Evolutionary conservation across 2,888 invertebrate species (phyloP).

Genomic region (Blastobasis lacticolella): DNA sequence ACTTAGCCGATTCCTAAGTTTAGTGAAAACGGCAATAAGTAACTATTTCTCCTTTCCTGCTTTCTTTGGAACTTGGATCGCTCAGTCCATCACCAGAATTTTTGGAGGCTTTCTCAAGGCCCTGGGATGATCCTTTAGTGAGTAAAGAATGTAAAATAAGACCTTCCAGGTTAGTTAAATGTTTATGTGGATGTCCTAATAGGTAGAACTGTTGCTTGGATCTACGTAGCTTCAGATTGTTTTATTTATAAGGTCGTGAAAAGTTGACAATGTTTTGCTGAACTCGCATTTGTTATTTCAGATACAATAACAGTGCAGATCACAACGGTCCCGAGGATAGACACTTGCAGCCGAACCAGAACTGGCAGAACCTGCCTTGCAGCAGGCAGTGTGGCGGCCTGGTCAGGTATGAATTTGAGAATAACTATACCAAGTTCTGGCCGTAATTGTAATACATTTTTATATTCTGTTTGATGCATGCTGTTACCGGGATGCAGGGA

Average conservation of each 20-base stretch:
- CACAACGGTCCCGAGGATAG: constrained; percentile 23
- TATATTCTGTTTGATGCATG: constrained; percentile 37
- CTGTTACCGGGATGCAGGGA: constrained; percentile 35
- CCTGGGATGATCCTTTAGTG: constrained; percentile 75
- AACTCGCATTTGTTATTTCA: constrained; percentile 13
- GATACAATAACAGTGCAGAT: constrained; percentile 24
- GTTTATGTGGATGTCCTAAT: neutral
- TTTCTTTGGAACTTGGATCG: constrained; percentile 20
- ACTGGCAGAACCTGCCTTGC: constrained; percentile 52
- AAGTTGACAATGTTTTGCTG: too few species aligned
- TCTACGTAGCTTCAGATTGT: neutral
- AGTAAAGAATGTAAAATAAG: constrained; percentile 42
- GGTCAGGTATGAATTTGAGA: constrained; percentile 56
- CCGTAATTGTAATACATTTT: constrained; percentile 37
- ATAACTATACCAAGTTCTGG: constrained; percentile 43
- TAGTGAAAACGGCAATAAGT: neutral
- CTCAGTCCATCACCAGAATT: constrained; percentile 69
- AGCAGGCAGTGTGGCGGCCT: constrained; percentile 58
- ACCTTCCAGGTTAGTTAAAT: constrained; percentile 32
- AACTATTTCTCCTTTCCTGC: constrained; percentile 10
- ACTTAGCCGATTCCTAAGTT: too few species aligned
- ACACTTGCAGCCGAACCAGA: constrained; percentile 36
- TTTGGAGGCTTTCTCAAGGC: constrained; percentile 70
- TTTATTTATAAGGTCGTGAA: neutral
- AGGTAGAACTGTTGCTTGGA: neutral